phyloP scores from a whole-genome alignment of 2,888 invertebrate species.

The Rugalucina vietnamica region DNA sequence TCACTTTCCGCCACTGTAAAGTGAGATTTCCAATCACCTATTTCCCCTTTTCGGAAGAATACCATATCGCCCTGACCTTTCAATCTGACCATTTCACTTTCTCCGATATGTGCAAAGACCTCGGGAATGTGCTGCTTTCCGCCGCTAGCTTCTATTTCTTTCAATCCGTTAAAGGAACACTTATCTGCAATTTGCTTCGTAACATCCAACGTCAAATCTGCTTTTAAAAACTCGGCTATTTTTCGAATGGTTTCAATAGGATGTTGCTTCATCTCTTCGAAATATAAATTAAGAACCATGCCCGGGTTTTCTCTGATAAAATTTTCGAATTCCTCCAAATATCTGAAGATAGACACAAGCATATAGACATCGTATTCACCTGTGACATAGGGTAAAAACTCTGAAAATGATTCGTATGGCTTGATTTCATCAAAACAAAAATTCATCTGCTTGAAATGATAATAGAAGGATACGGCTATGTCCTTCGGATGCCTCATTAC shows the following conservation, averaged over 20 bases:
- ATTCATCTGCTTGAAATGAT: not conserved
- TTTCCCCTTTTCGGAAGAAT: no score
- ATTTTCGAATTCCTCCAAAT: no score
- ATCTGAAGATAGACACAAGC: no score
- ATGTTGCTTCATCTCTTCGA: not conserved
- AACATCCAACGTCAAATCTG: not conserved
- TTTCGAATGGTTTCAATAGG: not conserved
- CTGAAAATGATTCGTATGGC: not conserved
- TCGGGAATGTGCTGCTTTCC: not conserved
- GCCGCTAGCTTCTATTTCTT: not conserved
- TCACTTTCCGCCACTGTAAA: constrained; percentile 11
- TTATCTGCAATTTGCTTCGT: not conserved
- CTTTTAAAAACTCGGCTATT: not conserved
- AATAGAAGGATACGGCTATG: not conserved
- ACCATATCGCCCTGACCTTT: no score
- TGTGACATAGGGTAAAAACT: not conserved
- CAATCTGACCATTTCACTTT: not conserved
- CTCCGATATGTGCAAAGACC: not conserved
- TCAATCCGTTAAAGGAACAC: not conserved
- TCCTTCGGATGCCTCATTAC: not conserved
- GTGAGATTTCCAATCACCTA: constrained; percentile 21
- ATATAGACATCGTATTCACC: not conserved
- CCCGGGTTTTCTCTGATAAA: no score
- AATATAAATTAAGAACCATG: not conserved
- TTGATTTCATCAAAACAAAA: not conserved